Conservation (phyloP, 2,113 vertebrate genomes). For the Actenoides lindsayi region DNA sequence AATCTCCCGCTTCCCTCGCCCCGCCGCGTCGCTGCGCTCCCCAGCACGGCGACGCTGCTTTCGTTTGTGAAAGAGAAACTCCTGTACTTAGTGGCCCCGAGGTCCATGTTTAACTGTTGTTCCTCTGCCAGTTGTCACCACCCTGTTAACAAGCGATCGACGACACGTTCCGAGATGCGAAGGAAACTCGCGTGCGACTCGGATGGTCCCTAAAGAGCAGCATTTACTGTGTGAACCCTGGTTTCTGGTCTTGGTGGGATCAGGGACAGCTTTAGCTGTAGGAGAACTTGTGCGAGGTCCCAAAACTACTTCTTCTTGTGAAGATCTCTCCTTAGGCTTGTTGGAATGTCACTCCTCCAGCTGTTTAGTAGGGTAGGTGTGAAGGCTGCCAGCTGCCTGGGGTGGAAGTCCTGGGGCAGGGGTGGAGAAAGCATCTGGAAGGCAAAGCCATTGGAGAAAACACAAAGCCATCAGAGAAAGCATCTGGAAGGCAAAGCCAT, state of each 20-base stretch:
- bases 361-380: fast-evolving
- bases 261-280: neutral
- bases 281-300: neutral
- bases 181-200: neutral
- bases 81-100: neutral
- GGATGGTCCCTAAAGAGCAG: neutral
- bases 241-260: neutral
- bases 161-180: slow-evolving; percentile 28
- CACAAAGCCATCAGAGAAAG: neutral
- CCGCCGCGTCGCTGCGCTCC: neutral
- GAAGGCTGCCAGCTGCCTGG: neutral
- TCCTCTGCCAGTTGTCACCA: neutral
- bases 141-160: neutral
- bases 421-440: neutral
- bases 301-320: fast-evolving
- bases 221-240: neutral
- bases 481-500: neutral
- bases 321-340: neutral
- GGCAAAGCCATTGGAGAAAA: neutral
- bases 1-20: neutral
- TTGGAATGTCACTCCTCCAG: neutral
- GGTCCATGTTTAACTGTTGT: neutral
- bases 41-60: neutral
- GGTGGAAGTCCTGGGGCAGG: too few species aligned
- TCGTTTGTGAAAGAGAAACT: slow-evolving; percentile 5